These are phyloP conservation scores for Taenioides sp. DNA, from an alignment of 2,797 vertebrate species.

Conservation along the genomic window DNA sequence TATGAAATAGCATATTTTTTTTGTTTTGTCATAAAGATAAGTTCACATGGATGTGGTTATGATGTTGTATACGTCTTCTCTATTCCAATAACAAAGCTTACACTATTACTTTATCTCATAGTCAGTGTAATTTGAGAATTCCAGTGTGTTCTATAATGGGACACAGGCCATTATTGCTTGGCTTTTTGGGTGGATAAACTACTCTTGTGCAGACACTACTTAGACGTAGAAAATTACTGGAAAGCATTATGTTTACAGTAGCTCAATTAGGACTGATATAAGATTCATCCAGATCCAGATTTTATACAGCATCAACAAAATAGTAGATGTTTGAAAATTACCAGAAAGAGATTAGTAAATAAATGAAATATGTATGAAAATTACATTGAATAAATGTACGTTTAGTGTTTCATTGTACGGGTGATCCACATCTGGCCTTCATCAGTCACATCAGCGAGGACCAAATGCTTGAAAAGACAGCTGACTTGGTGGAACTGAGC, in stretches of 20 bases:
- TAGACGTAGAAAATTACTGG: conserved; percentile 29
- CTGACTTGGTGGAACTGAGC: conserved; percentile 63
- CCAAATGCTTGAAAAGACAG: conserved; percentile 62
- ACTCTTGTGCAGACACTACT: conserved; percentile 16
- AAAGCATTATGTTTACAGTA: conserved; percentile 31
- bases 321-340: background rate
- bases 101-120: conserved; percentile 32
- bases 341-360: conserved; percentile 3
- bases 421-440: conserved; percentile 71
- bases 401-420: conserved; percentile 31
- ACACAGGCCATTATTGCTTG: conserved; percentile 12
- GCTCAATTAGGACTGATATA: conserved; percentile 15
- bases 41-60: conserved; percentile 37
- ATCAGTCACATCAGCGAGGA: conserved; percentile 65
- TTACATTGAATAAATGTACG: conserved; percentile 34
- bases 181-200: conserved; percentile 18
- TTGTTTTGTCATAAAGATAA: conserved; percentile 24
- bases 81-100: conserved; percentile 28
- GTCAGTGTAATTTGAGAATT: conserved; percentile 28
- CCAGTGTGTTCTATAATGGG: conserved; percentile 33
- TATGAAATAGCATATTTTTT: background rate
- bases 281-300: conserved; percentile 2
- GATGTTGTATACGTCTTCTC: conserved; percentile 18
- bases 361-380: background rate
- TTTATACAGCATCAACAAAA: background rate